Evolutionary conservation across 2,888 invertebrate genomes (phyloP).

Genomic region (Lissocephala sabroskyi): DNA sequence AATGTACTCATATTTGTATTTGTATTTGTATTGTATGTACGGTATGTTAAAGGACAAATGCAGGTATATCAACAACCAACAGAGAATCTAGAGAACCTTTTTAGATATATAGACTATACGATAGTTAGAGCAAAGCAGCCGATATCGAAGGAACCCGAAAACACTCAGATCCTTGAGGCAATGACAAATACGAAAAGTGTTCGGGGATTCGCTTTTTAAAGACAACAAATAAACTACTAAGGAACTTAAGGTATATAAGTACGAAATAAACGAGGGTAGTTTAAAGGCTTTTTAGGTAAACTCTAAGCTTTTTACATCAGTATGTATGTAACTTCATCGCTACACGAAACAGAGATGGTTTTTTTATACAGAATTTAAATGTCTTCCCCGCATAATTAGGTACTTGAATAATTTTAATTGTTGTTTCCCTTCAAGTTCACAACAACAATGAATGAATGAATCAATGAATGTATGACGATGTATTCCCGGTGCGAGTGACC

Average conservation of each 20-base stretch:
- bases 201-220: no score
- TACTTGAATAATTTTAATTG: constrained; percentile 10
- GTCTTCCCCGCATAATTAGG: constrained; percentile 34
- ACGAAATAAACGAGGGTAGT: neutral
- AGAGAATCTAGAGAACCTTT: constrained; percentile 15
- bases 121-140: constrained; percentile 1
- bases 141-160: no score
- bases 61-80: constrained; percentile 44
- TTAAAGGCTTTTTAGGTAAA: no score
- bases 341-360: neutral
- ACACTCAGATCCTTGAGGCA: no score
- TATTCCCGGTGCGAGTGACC: no score
- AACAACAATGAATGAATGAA: no score
- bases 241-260: neutral
- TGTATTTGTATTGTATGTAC: constrained; percentile 18
- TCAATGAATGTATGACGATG: no score
- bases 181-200: no score
- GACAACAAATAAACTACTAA: constrained; percentile 27
- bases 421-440: no score
- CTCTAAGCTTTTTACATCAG: no score
- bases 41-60: constrained; percentile 51
- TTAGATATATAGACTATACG: neutral
- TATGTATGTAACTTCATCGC: no score
- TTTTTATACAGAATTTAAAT: constrained; percentile 36
- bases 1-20: no score